Evolutionary conservation across 2,797 vertebrate genomes (phyloP), one percentile per base, ranked within the genome.

Genomic region (Amblyopsis hoosieri): DNA sequence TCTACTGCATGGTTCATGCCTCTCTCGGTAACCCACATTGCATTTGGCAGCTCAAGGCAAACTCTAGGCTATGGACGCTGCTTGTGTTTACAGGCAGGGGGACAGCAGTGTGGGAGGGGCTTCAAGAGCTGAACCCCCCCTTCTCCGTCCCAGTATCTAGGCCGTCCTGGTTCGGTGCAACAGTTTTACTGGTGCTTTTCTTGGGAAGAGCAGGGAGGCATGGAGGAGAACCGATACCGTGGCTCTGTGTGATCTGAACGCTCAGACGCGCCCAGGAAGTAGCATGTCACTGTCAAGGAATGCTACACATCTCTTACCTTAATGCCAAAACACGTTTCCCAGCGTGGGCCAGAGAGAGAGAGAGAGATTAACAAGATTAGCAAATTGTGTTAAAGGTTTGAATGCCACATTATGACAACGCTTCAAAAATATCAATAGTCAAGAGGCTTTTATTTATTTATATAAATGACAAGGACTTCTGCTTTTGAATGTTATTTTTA

Each of bases 11-110:
- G 54, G 13, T 51, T 64, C 69, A 12, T n/a, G 31, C 47, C 31
- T 63, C 37, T 72, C 60, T 63, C 59, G 12, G 23, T 71, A 67
- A 78, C 67, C 61, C 52, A 69, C 37, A 69, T 77, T 67, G 45
- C 45, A 37, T 69, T 69, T 73, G 69, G 64, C 60, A 74, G 55
- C 74, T 71, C 54, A 14, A 49, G 51, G 48, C 62, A 70, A 71
- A 69, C 15, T 54, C 56, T 65, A 62, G 45, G 54, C 57, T 61
- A 23, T 6, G 49, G 61, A 15, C 53, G 49, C 29, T 71, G 57
- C 63, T 72, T 19, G 29, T 42, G 4, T 45, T 14, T 50, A 13
- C 12, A 31, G 55, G 19, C 45, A 23, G 3, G 42, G 2, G 62
- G 66, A 70, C 57, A 69, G 54, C 64, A 14, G 14, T 31, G 10